Evolutionary conservation across 2,797 vertebrate species (phyloP).

Genomic region (Halcyon chelicuti): DNA sequence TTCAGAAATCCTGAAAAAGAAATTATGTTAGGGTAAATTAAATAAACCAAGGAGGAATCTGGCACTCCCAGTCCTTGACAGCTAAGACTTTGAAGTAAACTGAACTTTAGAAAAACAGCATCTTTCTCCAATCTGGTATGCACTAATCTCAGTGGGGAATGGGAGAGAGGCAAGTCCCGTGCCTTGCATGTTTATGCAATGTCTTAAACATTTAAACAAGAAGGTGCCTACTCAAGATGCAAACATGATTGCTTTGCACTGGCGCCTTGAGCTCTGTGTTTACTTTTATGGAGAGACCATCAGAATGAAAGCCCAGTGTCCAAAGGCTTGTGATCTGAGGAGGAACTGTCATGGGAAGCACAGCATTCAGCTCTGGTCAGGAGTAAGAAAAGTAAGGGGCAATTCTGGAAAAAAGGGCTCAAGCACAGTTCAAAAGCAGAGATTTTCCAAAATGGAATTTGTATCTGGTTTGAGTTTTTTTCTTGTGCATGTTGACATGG

Average conservation of each 20-base stretch:
- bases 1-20: background rate
- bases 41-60: background rate
- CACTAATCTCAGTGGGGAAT: background rate
- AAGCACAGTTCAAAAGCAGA: too few relatives aligned
- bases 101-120: background rate
- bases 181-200: background rate
- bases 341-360: background rate
- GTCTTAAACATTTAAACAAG: background rate
- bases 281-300: background rate
- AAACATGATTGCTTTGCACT: background rate
- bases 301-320: background rate
- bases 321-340: background rate
- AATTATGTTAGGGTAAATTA: background rate
- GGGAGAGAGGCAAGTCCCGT: background rate
- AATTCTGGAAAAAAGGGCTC: background rate
- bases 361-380: background rate
- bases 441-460: too few relatives aligned
- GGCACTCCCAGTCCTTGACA: background rate
- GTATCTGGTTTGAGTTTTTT: too few relatives aligned
- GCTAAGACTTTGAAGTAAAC: background rate
- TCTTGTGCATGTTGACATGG: too few relatives aligned
- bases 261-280: background rate
- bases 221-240: background rate
- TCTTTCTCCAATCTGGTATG: background rate
- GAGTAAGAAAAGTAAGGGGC: background rate